Evolutionary conservation across 2,113 vertebrate species (phyloP).

Genomic region (Mandrillus leucophaeus): DNA sequence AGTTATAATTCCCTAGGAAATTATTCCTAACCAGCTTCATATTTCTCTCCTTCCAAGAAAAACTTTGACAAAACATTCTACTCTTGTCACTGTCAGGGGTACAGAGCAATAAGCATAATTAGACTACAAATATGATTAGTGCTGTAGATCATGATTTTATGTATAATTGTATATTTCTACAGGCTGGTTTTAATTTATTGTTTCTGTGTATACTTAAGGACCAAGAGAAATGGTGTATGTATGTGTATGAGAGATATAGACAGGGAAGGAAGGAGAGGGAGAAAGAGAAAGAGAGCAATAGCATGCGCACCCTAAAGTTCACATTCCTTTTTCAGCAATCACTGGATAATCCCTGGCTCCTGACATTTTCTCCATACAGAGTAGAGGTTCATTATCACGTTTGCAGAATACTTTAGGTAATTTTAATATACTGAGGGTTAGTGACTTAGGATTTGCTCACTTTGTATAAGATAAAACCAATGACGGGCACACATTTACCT

Average conservation of each 20-base stretch:
- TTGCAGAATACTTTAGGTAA: not conserved
- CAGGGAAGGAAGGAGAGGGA: too few relatives aligned
- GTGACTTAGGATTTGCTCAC: not conserved
- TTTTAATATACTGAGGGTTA: not conserved
- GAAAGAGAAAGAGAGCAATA: not conserved
- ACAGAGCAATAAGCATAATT: not conserved
- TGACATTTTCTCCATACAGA: not conserved
- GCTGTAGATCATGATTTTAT: not conserved
- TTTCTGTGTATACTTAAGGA: conserved; percentile 19
- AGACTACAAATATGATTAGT: not conserved
- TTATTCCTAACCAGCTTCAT: not conserved
- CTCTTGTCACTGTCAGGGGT: not conserved
- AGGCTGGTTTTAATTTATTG: conserved; percentile 10
- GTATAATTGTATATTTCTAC: not conserved
- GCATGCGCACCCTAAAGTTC: not conserved
- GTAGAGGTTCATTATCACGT: not conserved
- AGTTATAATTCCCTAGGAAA: conserved; percentile 20
- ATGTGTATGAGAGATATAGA: not conserved
- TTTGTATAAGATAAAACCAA: not conserved
- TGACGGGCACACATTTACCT: too few relatives aligned
- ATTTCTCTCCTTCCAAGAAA: not conserved
- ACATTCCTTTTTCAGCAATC: not conserved
- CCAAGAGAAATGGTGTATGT: not conserved
- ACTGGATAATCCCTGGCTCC: not conserved
- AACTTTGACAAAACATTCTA: not conserved